Evolutionary conservation across 2,113 vertebrate genomes (phyloP).

Genomic region (Macroglossus sobrinus): DNA sequence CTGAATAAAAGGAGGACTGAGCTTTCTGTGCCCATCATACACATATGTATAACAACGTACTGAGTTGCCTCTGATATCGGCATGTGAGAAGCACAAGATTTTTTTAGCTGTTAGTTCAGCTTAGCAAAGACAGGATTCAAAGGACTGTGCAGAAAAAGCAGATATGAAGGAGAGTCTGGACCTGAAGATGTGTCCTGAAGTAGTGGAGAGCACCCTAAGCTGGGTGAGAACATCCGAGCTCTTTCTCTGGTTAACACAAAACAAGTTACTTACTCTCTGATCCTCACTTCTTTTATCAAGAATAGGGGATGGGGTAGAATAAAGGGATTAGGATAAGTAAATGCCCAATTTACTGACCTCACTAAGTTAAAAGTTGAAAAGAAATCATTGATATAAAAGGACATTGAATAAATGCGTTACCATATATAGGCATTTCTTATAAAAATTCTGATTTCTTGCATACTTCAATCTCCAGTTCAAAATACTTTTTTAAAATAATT

Average conservation of each 20-base stretch:
- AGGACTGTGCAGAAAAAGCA: background rate
- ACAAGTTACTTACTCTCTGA: background rate
- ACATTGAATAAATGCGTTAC: background rate
- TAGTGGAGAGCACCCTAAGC: background rate
- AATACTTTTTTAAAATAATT: background rate
- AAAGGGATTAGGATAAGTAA: background rate
- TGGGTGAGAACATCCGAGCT: background rate
- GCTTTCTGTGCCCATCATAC: too few species aligned
- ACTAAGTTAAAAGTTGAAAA: background rate
- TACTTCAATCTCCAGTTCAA: background rate
- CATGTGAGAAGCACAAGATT: background rate
- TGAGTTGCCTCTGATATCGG: background rate
- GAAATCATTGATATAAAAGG: background rate
- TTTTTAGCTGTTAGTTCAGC: background rate
- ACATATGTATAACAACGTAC: accelerated
- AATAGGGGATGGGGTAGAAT: background rate
- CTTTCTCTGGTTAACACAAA: background rate
- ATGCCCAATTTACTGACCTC: background rate
- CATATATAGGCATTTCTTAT: background rate
- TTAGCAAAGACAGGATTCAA: background rate
- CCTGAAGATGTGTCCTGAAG: background rate
- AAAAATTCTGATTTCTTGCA: background rate
- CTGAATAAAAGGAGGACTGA: background rate
- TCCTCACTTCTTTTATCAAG: background rate
- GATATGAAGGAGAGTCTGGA: background rate